phyloP scores from a whole-genome alignment of 1,140 invertebrate species.

The Scaptomyza hsui region DNA sequence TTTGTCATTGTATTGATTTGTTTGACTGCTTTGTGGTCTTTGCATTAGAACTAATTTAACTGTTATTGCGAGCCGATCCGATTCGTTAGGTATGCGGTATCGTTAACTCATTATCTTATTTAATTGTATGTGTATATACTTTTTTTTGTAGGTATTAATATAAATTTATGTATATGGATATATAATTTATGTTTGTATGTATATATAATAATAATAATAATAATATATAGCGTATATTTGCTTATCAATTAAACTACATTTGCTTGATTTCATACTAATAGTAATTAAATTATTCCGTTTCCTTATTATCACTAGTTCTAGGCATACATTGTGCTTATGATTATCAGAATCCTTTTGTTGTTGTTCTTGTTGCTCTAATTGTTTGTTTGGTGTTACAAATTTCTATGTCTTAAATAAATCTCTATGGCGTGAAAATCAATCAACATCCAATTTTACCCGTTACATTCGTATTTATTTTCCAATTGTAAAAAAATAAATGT shows the following conservation, averaged over 20 bases:
- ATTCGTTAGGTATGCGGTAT: conserved; percentile 6
- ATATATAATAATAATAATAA: conserved; percentile 34
- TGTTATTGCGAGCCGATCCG: conserved; percentile 29
- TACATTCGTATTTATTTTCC: conserved; percentile 10
- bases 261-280: conserved; percentile 54
- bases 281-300: conserved; percentile 7
- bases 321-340: conserved; percentile 70
- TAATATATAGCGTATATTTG: conserved; percentile 46
- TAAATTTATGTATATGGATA: conserved; percentile 48
- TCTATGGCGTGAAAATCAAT: conserved; percentile 47
- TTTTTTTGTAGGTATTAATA: conserved; percentile 41
- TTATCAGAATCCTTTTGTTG: conserved; percentile 68
- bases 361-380: conserved; percentile 19
- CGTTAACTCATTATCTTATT: conserved; percentile 15
- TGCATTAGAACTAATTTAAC: conserved; percentile 69
- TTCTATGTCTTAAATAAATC: conserved; percentile 25
- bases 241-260: conserved; percentile 72
- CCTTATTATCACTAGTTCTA: conserved; percentile 56
- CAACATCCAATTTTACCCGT: conserved; percentile 2
- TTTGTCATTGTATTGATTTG: conserved; percentile 59
- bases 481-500: conserved; percentile 62
- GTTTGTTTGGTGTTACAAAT: conserved; percentile 36
- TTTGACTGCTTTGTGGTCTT: conserved; percentile 52
- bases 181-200: conserved; percentile 51
- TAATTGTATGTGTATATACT: conserved; percentile 33